Evolutionary conservation across 37 sponge, comb jelly and placozoan genomes (phyloP).

Genomic region (Diacarnus erythraeanus): DNA sequence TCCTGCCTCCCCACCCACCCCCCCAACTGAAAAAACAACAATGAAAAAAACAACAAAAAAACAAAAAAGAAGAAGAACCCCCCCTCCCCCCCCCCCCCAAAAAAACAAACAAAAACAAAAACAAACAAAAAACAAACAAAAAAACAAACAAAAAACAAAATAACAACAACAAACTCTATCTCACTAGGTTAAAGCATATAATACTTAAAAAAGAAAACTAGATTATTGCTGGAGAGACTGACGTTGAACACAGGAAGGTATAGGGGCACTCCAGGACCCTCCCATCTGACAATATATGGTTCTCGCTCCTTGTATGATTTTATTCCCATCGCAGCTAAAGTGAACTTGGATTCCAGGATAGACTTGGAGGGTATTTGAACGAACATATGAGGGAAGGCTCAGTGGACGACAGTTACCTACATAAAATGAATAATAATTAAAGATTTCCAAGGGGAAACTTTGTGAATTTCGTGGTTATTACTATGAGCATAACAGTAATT

Average conservation of each 20-base stretch:
- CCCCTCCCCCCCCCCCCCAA: no score
- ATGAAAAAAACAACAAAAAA: no score
- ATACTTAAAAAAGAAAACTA: neutral
- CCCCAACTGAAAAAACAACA: no score
- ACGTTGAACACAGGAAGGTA: slow-evolving; percentile 7
- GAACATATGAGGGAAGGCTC: neutral
- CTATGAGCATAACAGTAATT: no score
- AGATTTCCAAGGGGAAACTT: no score
- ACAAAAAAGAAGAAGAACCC: no score
- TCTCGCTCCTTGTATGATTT: neutral
- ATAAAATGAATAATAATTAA: neutral
- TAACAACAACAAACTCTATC: neutral
- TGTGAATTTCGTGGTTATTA: no score
- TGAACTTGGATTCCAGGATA: slow-evolving; percentile 4
- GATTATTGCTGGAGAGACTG: no score
- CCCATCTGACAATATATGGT: neutral
- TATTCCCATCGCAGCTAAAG: neutral
- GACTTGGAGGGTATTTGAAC: neutral
- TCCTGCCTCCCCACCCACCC: no score
- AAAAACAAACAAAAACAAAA: neutral
- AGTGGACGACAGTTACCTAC: neutral
- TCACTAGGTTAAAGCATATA: neutral
- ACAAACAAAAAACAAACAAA: neutral
- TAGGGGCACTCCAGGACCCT: neutral
- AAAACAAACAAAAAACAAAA: no score